Evolutionary conservation across 2,797 vertebrate species (phyloP).

Genomic region (Myoxocephalus aenaeus): DNA sequence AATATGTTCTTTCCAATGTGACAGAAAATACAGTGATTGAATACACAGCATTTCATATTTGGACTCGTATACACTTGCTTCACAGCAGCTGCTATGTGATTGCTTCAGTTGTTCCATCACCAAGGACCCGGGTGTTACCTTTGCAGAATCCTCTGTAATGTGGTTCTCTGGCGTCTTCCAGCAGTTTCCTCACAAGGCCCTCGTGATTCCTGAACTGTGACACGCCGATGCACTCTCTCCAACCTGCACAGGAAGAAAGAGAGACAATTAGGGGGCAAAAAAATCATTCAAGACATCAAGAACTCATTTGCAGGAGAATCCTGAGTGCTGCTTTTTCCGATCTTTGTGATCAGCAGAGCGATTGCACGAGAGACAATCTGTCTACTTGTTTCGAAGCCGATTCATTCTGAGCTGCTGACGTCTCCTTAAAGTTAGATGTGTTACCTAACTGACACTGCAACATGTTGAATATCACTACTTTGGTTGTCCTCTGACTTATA

Average conservation of each 20-base stretch:
- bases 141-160: slow-evolving; percentile 76
- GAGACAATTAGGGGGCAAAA: slow-evolving; percentile 16
- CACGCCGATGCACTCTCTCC: slow-evolving; percentile 81
- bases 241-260: slow-evolving; percentile 70
- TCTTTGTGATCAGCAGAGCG: slow-evolving; percentile 37
- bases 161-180: slow-evolving; percentile 80
- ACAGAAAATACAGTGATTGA: not conserved
- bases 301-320: slow-evolving; percentile 42
- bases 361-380: slow-evolving; percentile 23
- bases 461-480: not conserved
- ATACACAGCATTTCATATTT: not conserved
- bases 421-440: not conserved
- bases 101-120: not conserved
- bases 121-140: slow-evolving; percentile 63
- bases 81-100: slow-evolving; percentile 1
- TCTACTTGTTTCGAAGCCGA: slow-evolving; percentile 26
- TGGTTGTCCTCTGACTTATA: not conserved
- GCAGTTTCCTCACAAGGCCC: slow-evolving; percentile 73
- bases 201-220: slow-evolving; percentile 74
- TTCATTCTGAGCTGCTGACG: slow-evolving; percentile 18
- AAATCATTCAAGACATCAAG: slow-evolving; percentile 48
- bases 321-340: slow-evolving; percentile 16
- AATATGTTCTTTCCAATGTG: not conserved
- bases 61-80: not conserved
- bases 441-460: not conserved